A percentile compares a stretch with the other conserved stretches of the same genome.
phyloP scores from a whole-genome alignment of 2,888 invertebrate genomes.

The Aphodius sticticus region DNA sequence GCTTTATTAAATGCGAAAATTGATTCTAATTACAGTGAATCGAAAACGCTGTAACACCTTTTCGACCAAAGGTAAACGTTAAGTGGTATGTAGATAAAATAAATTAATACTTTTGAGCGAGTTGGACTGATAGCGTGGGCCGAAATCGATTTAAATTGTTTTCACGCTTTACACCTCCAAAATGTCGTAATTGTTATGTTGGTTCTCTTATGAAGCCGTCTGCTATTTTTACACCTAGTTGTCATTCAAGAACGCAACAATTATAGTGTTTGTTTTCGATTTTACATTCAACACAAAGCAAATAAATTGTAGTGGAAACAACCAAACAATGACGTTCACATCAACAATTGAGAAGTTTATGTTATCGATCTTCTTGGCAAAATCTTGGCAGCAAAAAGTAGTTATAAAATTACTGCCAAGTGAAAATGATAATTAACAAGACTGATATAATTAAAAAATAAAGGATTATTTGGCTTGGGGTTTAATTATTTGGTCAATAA shows the following conservation, averaged over 20 bases:
- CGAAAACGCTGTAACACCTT: constrained; percentile 10
- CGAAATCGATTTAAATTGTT: constrained; percentile 27
- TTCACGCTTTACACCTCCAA: constrained; percentile 21
- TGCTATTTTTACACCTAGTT: neutral
- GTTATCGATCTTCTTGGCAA: too few species aligned
- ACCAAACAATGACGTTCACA: too few species aligned
- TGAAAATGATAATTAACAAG: too few species aligned
- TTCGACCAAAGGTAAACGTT: neutral
- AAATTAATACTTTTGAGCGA: constrained; percentile 22
- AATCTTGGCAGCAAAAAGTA: too few species aligned
- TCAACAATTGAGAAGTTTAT: too few species aligned
- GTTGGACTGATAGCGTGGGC: constrained; percentile 13
- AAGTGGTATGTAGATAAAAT: constrained; percentile 21
- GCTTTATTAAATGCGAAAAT: neutral
- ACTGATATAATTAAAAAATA: too few species aligned
- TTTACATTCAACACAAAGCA: too few species aligned
- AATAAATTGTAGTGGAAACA: too few species aligned
- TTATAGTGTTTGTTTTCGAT: too few species aligned
- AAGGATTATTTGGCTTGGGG: too few species aligned
- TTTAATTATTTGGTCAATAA: too few species aligned
- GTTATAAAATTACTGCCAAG: too few species aligned
- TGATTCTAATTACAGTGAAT: constrained; percentile 12
- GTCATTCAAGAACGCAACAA: neutral
- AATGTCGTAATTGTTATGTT: constrained; percentile 25
- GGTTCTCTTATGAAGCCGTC: neutral